phyloP scores from a whole-genome alignment of 2,113 vertebrate species.

The Gobio gobio region DNA sequence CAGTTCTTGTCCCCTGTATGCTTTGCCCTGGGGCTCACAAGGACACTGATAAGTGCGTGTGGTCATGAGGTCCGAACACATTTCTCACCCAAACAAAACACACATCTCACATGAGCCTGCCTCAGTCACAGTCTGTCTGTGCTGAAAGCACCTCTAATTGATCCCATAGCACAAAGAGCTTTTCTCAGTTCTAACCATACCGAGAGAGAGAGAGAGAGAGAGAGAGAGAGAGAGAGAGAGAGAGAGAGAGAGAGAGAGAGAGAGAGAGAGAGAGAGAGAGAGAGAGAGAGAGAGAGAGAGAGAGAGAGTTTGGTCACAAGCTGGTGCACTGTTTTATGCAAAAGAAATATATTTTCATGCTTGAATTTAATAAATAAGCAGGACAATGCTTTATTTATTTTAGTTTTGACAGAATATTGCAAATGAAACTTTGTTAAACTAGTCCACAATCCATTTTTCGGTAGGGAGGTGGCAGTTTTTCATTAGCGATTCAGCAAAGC shows the following conservation, averaged over 20 bases:
- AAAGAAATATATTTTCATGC: not conserved
- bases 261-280: slow-evolving; percentile 16
- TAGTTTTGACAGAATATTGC: not conserved
- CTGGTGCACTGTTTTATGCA: not conserved
- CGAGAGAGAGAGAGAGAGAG: not conserved
- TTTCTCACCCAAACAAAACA: slow-evolving; percentile 29
- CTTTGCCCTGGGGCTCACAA: not conserved
- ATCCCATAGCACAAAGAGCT: slow-evolving; percentile 65
- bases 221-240: slow-evolving; percentile 3
- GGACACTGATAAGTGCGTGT: slow-evolving; percentile 13
- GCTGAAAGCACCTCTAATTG: slow-evolving; percentile 59
- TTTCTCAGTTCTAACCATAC: slow-evolving; percentile 61
- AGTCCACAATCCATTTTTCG: not conserved
- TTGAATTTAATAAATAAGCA: slow-evolving; percentile 30
- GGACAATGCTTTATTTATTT: not conserved
- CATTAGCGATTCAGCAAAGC: not conserved
- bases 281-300: slow-evolving; percentile 3
- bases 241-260: slow-evolving; percentile 3
- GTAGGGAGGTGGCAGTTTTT: not conserved
- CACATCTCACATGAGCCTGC: slow-evolving; percentile 11
- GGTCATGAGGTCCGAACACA: slow-evolving; percentile 37
- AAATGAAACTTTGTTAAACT: not conserved
- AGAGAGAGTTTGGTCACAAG: not conserved
- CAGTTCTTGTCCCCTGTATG: not conserved
- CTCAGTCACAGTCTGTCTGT: not conserved